Evolutionary conservation across 2,797 vertebrate genomes (phyloP).

Genomic region (Rhincodon typus): DNA sequence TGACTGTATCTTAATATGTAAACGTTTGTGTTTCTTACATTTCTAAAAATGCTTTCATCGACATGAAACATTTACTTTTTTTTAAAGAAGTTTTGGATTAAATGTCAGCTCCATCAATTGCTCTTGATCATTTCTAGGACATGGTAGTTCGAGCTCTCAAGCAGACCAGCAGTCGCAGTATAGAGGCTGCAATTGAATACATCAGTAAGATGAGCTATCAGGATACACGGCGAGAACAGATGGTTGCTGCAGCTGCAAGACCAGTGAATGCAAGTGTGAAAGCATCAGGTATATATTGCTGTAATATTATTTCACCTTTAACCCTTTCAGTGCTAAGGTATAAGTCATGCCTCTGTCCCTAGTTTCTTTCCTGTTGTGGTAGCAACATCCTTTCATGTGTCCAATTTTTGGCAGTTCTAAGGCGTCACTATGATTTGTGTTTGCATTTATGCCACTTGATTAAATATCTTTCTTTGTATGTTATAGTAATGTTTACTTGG

Average conservation of each 20-base stretch:
- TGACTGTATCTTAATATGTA: background rate
- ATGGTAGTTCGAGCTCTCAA: slow-evolving; percentile 72
- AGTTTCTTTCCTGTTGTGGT: background rate
- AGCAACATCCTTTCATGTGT: background rate
- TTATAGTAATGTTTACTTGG: background rate
- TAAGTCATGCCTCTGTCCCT: background rate
- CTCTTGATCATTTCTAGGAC: slow-evolving; percentile 55
- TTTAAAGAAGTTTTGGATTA: background rate
- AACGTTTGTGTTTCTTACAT: background rate
- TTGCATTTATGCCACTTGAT: background rate
- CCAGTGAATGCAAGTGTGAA: slow-evolving; percentile 71
- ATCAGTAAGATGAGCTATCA: slow-evolving; percentile 88
- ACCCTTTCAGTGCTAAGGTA: background rate
- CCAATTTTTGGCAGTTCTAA: background rate
- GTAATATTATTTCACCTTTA: too few species aligned
- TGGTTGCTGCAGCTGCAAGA: slow-evolving; percentile 64
- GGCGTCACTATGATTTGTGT: background rate
- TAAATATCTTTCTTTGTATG: background rate
- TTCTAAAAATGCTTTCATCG: background rate
- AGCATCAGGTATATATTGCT: slow-evolving; percentile 63
- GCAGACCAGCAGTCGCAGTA: slow-evolving; percentile 74
- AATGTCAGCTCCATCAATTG: background rate
- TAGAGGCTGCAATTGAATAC: slow-evolving; percentile 81
- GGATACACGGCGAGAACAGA: slow-evolving; percentile 79
- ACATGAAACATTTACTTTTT: background rate